Evolutionary conservation across 2,888 invertebrate species (phyloP).

Genomic region (Cerceris rybyensis): DNA sequence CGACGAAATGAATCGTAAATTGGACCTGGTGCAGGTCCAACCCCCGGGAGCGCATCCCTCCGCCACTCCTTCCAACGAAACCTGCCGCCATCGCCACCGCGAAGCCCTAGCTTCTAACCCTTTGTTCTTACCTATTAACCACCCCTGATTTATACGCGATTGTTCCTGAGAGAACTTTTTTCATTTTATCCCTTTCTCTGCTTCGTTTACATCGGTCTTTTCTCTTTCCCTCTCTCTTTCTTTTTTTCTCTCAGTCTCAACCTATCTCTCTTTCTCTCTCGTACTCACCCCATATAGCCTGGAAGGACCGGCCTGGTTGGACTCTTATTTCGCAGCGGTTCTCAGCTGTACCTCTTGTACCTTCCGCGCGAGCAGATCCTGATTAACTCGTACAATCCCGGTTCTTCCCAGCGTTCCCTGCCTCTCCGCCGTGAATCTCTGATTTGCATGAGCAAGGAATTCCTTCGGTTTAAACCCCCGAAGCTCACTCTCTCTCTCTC

Average conservation of each 20-base stretch:
- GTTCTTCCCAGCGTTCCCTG: slow-evolving; percentile 38
- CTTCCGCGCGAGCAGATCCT: slow-evolving; percentile 69
- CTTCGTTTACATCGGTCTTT: slow-evolving; percentile 21
- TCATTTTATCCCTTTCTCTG: slow-evolving; percentile 68
- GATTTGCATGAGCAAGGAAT: slow-evolving; percentile 79
- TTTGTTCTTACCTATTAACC: slow-evolving; percentile 77
- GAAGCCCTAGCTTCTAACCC: slow-evolving; percentile 69
- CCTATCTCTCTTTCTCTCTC: slow-evolving; percentile 14
- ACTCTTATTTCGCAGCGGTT: slow-evolving; percentile 71
- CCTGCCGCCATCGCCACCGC: slow-evolving; percentile 48
- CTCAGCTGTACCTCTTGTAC: slow-evolving; percentile 57
- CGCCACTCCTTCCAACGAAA: slow-evolving; percentile 42
- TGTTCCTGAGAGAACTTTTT: slow-evolving; percentile 76
- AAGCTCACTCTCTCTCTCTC: slow-evolving; percentile 42
- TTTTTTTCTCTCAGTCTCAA: slow-evolving; percentile 7
- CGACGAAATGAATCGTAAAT: slow-evolving; percentile 80
- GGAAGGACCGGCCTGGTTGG: slow-evolving; percentile 36
- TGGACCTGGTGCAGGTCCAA: slow-evolving; percentile 75
- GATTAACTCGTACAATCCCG: slow-evolving; percentile 75
- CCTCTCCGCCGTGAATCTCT: slow-evolving; percentile 67
- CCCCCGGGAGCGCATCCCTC: slow-evolving; percentile 67
- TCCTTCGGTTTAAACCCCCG: slow-evolving; percentile 74
- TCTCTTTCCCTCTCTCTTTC: slow-evolving; percentile 10
- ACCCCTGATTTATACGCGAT: slow-evolving; percentile 77
- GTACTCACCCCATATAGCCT: slow-evolving; percentile 1